Conservation (phyloP, 1,140 invertebrate species). For the Drosophila busckii region DNA sequence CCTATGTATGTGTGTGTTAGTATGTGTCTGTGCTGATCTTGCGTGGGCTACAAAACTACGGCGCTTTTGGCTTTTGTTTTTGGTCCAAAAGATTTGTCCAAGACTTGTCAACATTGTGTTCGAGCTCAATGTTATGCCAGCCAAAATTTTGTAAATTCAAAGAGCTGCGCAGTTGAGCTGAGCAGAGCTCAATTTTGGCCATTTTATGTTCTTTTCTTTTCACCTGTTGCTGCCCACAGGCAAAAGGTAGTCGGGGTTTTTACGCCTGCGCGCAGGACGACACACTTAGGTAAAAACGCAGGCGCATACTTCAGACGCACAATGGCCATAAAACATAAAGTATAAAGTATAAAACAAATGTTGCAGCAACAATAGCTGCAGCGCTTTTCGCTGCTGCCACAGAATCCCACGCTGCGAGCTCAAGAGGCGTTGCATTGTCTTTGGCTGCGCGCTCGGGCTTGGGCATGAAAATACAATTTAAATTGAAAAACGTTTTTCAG, state of each 20-base stretch:
- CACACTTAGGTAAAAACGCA: slow-evolving; percentile 49
- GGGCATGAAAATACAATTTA: slow-evolving; percentile 65
- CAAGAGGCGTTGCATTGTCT: slow-evolving; percentile 68
- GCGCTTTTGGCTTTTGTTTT: slow-evolving; percentile 66
- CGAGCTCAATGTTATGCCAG: too few species aligned
- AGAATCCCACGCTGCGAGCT: slow-evolving; percentile 54
- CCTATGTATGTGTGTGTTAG: background rate
- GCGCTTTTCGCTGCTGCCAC: slow-evolving; percentile 2
- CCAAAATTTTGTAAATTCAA: too few species aligned
- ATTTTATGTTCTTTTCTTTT: slow-evolving; percentile 9
- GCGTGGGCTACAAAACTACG: slow-evolving; percentile 53
- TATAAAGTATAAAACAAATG: slow-evolving; percentile 17
- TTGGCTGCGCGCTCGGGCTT: slow-evolving; percentile 18
- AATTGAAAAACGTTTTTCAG: slow-evolving; percentile 62
- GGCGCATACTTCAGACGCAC: slow-evolving; percentile 34
- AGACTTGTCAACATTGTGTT: slow-evolving; percentile 60
- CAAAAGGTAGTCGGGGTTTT: slow-evolving; percentile 8
- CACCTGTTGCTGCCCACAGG: slow-evolving; percentile 30
- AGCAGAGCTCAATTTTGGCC: too few species aligned
- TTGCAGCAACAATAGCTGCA: slow-evolving; percentile 49
- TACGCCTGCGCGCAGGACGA: slow-evolving; percentile 34
- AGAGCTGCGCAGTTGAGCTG: too few species aligned
- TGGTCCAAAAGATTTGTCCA: slow-evolving; percentile 56
- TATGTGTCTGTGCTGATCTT: slow-evolving; percentile 34
- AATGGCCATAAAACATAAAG: slow-evolving; percentile 37